A percentile compares a stretch with the other conserved stretches of the same genome.
phyloP scores from a whole-genome alignment of 2,797 vertebrate species.

The Vultur gryphus region DNA sequence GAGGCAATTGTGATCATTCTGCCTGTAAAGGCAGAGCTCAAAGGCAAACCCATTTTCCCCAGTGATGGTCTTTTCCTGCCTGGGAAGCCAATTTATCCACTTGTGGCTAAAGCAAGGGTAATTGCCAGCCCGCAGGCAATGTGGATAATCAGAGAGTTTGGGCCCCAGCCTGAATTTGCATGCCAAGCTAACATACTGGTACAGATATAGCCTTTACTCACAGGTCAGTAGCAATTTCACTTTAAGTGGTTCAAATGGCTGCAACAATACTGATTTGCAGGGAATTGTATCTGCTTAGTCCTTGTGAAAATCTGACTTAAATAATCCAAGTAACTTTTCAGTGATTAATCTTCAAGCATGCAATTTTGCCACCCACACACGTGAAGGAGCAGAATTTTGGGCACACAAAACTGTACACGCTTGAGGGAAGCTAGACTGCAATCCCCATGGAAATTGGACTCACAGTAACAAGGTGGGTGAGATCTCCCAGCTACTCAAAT shows the following conservation, averaged over 20 bases:
- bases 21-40: not conserved
- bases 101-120: not conserved
- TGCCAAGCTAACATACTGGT: not conserved
- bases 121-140: not conserved
- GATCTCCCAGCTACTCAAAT: constrained; percentile 16
- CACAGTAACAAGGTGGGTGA: not conserved
- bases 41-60: not conserved
- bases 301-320: not conserved
- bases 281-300: not conserved
- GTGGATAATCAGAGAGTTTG: not conserved
- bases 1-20: not conserved
- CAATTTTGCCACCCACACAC: not conserved
- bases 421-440: not conserved
- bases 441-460: not conserved
- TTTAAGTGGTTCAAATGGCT: not conserved
- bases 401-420: rapidly evolving
- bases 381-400: not conserved
- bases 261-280: not conserved
- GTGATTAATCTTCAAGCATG: not conserved
- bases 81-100: not conserved
- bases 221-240: not conserved
- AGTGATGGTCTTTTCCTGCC: not conserved
- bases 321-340: not conserved
- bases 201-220: not conserved
- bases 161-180: not conserved